These are phyloP conservation scores for Hylaea fasciaria DNA, from an alignment of 2,888 invertebrate species.

Conservation along the genomic window DNA sequence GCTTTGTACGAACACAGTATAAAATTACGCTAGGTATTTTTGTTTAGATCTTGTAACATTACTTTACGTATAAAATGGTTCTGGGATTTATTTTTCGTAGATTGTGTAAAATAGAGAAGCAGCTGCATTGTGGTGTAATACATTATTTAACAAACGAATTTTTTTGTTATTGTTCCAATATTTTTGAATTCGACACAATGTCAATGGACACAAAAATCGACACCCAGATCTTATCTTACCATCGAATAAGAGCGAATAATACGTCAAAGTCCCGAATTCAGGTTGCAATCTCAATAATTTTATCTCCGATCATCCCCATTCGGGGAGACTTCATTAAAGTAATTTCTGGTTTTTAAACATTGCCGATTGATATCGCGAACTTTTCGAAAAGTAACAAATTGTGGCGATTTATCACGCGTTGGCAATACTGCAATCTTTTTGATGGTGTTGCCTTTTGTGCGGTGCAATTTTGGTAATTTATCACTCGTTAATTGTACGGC, in stretches of 20 bases:
- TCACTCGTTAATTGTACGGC: constrained; percentile 35
- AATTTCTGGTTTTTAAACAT: constrained; percentile 49
- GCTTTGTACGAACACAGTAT: too few relatives aligned
- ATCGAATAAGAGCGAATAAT: constrained; percentile 60
- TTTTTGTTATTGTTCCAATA: too few relatives aligned
- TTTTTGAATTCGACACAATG: too few relatives aligned
- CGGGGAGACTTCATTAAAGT: constrained; percentile 40
- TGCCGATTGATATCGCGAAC: constrained; percentile 42
- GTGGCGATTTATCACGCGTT: constrained; percentile 54
- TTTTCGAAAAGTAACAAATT: constrained; percentile 57
- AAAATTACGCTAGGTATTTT: too few relatives aligned
- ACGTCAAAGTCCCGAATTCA: constrained; percentile 75
- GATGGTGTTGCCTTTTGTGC: constrained; percentile 38
- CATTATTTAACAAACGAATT: too few relatives aligned
- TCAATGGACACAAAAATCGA: too few relatives aligned
- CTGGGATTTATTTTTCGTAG: too few relatives aligned
- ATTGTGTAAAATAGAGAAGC: too few relatives aligned
- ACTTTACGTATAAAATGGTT: too few relatives aligned
- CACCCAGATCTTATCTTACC: constrained; percentile 56
- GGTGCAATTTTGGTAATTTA: constrained; percentile 30
- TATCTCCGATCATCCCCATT: constrained; percentile 64
- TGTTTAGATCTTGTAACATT: too few relatives aligned
- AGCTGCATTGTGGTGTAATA: too few relatives aligned
- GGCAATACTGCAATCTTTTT: constrained; percentile 58
- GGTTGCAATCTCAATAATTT: constrained; percentile 74